phyloP scores from a whole-genome alignment of 2,888 invertebrate species.

The Yponomeuta plumbellus region DNA sequence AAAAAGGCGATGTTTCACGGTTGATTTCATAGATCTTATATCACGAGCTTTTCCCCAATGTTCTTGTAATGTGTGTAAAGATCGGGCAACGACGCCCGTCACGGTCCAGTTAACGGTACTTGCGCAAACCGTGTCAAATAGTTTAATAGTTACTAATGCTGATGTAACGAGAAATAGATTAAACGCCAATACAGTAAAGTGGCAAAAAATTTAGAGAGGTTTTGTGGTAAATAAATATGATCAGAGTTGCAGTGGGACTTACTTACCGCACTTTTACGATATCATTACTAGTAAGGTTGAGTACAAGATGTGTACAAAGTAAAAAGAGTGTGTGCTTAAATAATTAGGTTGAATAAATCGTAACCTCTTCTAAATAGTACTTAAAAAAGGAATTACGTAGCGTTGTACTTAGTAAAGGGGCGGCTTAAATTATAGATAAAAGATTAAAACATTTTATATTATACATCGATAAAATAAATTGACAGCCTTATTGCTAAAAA shows the following conservation, averaged over 20 bases:
- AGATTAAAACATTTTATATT: no score
- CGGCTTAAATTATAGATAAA: no score
- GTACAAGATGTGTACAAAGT: not conserved
- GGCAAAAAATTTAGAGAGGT: not conserved
- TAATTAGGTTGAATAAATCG: no score
- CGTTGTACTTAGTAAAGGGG: no score
- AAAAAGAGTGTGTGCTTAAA: not conserved
- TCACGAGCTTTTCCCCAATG: no score
- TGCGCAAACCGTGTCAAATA: not conserved
- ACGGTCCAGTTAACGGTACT: not conserved
- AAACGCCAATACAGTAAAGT: not conserved
- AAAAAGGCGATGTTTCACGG: no score
- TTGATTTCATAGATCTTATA: no score
- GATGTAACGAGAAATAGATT: slow-evolving; percentile 3
- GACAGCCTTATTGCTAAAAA: no score
- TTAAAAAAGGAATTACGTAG: no score
- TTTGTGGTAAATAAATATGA: not conserved
- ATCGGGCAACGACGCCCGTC: not conserved
- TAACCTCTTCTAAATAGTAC: no score
- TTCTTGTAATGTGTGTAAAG: not conserved
- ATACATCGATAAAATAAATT: no score
- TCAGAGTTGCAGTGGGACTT: not conserved
- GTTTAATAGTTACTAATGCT: not conserved
- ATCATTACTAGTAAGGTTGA: not conserved
- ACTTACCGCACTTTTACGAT: not conserved